Evolutionary conservation across 37 sponge, comb jelly and placozoan genomes (phyloP), one percentile per base, ranked within the genome.

Genomic region (Amphimedon queenslandica): DNA sequence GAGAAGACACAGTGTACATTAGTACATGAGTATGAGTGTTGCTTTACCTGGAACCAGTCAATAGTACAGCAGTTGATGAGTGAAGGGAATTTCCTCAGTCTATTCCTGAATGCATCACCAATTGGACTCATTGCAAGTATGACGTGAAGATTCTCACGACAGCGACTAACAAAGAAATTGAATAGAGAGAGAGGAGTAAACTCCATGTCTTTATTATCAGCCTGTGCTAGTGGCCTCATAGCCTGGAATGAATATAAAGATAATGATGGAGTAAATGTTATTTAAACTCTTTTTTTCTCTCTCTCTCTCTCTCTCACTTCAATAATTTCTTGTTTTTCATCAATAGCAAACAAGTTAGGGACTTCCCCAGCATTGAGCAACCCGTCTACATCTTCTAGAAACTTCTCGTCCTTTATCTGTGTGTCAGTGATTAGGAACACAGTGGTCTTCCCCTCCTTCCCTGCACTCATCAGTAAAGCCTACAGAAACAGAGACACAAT

Each of bases 51-150:
- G 78, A 94, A 98, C 99, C 99, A 98, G 83, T 98, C 99, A 23
- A 98, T 98, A 40, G 95, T 98, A 64, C 99, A 98, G 76, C 99
- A 98, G 79, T 98, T 98, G 74, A 98, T 98, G 75, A 98, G 92
- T n/a, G 99, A 98, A 0, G 99, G 99, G 74, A 95, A 98, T 76
- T 93, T 87, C 40, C 99, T 76, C 58, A 98, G 65, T 13, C 99
- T 69, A 68, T 83, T 92, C 34, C 99, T 66, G 82, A 98, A 98
- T 43, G 99, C 91, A 64, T 95, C 93, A 28, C 99, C 99, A 20
- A 98, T 98, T 58, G 99, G 99, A 41, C 93, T 92, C 88, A 98
- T 90, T 53, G 96, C 95, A 2, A 98, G 79, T 24, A 95, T 90
- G 65, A 98, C 74, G 72, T 98, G 99, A n/a, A 98, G 84, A 79